These are phyloP conservation scores for Mallateleia sp. DNA, from an alignment of 2,888 invertebrate species.

Conservation along the genomic window DNA sequence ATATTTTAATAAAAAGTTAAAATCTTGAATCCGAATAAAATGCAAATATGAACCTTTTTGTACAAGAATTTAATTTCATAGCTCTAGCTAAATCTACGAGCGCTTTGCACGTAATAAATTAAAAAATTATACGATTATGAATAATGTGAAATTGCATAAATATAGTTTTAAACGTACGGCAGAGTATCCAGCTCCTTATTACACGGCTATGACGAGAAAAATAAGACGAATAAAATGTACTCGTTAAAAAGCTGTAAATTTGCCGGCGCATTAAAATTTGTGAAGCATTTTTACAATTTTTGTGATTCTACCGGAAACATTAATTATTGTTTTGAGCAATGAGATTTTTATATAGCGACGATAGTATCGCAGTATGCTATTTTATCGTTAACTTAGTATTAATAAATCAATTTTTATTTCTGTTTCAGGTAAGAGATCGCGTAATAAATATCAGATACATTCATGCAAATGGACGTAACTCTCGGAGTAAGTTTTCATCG, in stretches of 20 bases:
- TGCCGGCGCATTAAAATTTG: not conserved
- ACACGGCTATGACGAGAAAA: not conserved
- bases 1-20: no score
- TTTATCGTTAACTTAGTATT: not conserved
- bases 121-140: not conserved
- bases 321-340: not conserved
- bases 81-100: no score
- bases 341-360: not conserved
- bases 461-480: not conserved
- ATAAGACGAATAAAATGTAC: not conserved
- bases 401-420: not conserved
- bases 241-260: not conserved
- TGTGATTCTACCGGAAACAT: not conserved
- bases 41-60: no score
- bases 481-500: not conserved
- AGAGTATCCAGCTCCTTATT: not conserved
- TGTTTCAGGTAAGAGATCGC: not conserved
- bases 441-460: not conserved
- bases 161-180: not conserved
- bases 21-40: no score
- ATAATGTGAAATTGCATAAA: conserved; percentile 7
- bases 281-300: not conserved
- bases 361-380: not conserved
- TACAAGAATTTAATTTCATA: no score
- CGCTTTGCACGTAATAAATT: not conserved